A percentile compares a stretch with the other conserved stretches of the same genome.
phyloP scores from a whole-genome alignment of 2,797 vertebrate species.

The Pseudotriccus pelzelni region DNA sequence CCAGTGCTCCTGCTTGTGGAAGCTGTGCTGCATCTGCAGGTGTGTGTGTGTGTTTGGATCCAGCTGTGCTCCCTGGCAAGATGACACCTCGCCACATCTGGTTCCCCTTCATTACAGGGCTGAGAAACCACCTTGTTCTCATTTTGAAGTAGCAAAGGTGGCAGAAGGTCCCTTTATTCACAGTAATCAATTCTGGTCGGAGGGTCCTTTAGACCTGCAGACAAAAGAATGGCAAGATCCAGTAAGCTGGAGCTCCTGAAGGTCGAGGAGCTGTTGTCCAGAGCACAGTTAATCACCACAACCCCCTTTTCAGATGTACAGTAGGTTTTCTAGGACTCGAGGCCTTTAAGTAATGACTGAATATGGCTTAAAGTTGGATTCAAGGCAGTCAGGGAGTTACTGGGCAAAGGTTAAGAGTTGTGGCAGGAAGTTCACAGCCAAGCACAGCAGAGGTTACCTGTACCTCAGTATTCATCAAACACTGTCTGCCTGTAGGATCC shows the following conservation, averaged over 20 bases:
- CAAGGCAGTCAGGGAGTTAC: neutral
- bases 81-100: neutral
- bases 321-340: neutral
- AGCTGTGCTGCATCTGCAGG: neutral
- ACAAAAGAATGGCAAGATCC: neutral
- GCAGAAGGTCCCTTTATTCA: neutral
- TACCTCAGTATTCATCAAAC: neutral
- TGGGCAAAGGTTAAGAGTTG: neutral
- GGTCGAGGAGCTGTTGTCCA: neutral
- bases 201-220: neutral
- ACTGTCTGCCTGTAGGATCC: neutral
- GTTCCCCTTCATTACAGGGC: neutral
- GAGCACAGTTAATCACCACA: neutral
- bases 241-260: neutral
- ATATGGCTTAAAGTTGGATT: neutral
- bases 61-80: neutral
- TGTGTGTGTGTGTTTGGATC: neutral
- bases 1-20: accelerated
- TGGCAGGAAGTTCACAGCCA: neutral
- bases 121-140: neutral
- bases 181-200: neutral
- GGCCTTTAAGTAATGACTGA: neutral
- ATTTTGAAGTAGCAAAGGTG: neutral
- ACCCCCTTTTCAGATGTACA: neutral
- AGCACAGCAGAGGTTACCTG: neutral